Evolutionary conservation across 2,797 vertebrate genomes (phyloP), one percentile per base, ranked within the genome.

Genomic region (Gallinago nigripennis): DNA sequence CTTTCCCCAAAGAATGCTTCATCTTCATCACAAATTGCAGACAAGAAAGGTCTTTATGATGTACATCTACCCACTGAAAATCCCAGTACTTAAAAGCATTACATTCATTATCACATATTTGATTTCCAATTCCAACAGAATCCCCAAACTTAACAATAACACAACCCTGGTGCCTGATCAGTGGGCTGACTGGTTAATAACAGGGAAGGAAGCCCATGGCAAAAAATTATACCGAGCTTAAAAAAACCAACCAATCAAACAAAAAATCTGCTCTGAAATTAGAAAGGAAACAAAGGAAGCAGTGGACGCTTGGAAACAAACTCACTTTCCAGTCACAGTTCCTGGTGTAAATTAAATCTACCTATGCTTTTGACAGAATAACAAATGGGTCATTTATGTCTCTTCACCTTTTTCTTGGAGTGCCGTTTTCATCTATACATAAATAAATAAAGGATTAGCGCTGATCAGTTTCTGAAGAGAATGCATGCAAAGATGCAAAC

Each of bases 1-100:
- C 83, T 96, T 96, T 85, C 37, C 31, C 68, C 68, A 64, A 63
- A 75, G 83, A 89, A 95, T 95, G 94, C 95, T 91, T 94, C 65
- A 64, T 96, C 94, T 92, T 80, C 48, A 79, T 79, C 95, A 95
- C 75, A 86, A 93, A 85, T 3, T 33, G 58, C 20, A 12, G 64
- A 89, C 60, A 88, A 94, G 80, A 96, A 96, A 94, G 41, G 56
- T 71, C 91, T 92, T 93, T 63, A 51, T 16, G 33, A 72, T 83
- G 82, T 63, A 88, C 1, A 2, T 80, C 87, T 91, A 75, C 78
- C 69, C n/a, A 78, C 71, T n/a, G 50, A 94, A 56, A 57, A 80
- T 46, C 72, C 79, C 30, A 72, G 45, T 16, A 53, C 69, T 91
- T 69, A 43, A 25, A 81, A 57, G 43, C 15, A 4, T 82, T 63